Evolutionary conservation across 2,888 invertebrate genomes (phyloP).

Genomic region (Harmothoe impar): DNA sequence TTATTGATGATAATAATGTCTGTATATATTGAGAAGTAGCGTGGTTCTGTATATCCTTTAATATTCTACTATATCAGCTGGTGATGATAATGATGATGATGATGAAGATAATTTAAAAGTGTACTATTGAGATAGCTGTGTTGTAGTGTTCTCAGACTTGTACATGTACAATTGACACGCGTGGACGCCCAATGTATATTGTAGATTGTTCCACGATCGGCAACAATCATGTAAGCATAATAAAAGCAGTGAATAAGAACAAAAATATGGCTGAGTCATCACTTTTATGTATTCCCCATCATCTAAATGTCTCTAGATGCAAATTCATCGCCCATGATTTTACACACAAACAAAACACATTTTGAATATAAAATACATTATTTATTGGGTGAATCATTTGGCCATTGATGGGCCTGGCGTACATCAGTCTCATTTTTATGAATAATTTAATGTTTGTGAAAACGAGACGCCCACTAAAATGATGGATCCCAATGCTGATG

Average conservation of each 20-base stretch:
- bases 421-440: slow-evolving; percentile 18
- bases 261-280: not conserved
- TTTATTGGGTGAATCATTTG: not conserved
- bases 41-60: slow-evolving; percentile 50
- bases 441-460: not conserved
- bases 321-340: not conserved
- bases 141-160: slow-evolving; percentile 56
- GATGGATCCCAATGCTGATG: not conserved
- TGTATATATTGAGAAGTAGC: slow-evolving; percentile 46
- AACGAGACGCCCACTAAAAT: not conserved
- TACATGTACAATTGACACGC: slow-evolving; percentile 15
- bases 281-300: not conserved
- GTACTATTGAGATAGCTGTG: slow-evolving; percentile 45
- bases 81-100: slow-evolving; percentile 7
- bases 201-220: slow-evolving; percentile 44
- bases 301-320: not conserved
- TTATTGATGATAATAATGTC: slow-evolving; percentile 12
- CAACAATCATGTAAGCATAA: slow-evolving; percentile 57
- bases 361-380: not conserved
- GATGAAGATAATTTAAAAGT: not conserved
- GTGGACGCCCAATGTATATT: slow-evolving; percentile 41
- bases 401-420: not conserved
- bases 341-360: not conserved
- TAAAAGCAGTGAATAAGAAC: slow-evolving; percentile 50
- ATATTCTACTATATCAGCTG: slow-evolving; percentile 51